Conservation (phyloP, 2,888 invertebrate species). For the Strigamia maritima region DNA sequence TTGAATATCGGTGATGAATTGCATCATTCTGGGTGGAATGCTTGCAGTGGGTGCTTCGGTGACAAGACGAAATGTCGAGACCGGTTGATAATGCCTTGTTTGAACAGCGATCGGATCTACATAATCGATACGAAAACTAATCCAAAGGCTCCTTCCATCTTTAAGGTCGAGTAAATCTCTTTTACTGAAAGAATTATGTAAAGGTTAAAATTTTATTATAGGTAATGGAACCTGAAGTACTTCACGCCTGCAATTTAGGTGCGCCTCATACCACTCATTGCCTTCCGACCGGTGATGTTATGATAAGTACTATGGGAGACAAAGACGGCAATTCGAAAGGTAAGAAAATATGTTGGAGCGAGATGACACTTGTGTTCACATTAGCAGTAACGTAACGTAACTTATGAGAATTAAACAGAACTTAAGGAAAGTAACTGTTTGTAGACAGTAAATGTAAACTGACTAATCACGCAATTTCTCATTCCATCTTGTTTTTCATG, state of each 20-base stretch:
- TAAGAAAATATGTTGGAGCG: too few species aligned
- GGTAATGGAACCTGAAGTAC: conserved; percentile 75
- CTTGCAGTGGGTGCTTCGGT: conserved; percentile 85
- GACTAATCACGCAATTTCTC: too few species aligned
- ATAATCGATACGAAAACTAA: conserved; percentile 74
- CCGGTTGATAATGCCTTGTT: conserved; percentile 74
- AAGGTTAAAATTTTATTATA: conserved; percentile 49
- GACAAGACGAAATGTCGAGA: conserved; percentile 62
- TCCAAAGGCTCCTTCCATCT: conserved; percentile 67
- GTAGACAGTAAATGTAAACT: too few species aligned
- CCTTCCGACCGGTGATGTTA: conserved; percentile 83
- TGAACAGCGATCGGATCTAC: conserved; percentile 79
- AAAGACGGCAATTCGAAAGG: conserved; percentile 77
- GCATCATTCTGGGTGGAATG: conserved; percentile 96
- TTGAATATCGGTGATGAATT: conserved; percentile 78
- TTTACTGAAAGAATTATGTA: not conserved
- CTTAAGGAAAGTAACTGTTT: too few species aligned
- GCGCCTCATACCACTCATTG: conserved; percentile 94
- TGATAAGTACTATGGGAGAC: conserved; percentile 94
- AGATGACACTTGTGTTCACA: too few species aligned
- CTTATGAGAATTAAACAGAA: too few species aligned
- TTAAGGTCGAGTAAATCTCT: conserved; percentile 60
- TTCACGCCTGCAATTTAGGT: conserved; percentile 72
- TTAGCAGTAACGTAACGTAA: too few species aligned
- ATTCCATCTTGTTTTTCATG: too few species aligned